phyloP scores from a whole-genome alignment of 2,113 vertebrate species.

The Sinocyclocheilus maitianheensis region DNA sequence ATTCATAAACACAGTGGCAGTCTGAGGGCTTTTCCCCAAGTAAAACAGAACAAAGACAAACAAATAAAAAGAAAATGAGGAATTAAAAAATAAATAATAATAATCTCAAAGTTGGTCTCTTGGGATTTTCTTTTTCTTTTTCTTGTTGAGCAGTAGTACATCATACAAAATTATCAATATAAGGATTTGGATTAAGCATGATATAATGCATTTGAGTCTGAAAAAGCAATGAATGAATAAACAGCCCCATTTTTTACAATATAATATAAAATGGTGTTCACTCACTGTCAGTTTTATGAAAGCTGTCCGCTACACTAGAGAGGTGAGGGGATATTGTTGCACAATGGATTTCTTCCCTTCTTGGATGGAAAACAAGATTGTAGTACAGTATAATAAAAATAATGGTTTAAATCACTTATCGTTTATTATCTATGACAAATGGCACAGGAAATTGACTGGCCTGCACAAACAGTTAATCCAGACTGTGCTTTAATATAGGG shows the following conservation, averaged over 20 bases:
- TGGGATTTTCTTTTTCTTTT: background rate
- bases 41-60: slow-evolving; percentile 25
- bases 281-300: background rate
- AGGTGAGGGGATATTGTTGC: background rate
- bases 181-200: background rate
- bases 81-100: background rate
- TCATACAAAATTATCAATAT: background rate
- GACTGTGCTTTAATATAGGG: background rate
- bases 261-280: background rate
- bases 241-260: background rate
- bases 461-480: background rate
- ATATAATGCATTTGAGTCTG: background rate
- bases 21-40: slow-evolving; percentile 44
- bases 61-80: slow-evolving; percentile 37
- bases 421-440: background rate
- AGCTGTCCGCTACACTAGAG: background rate
- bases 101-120: slow-evolving; percentile 2
- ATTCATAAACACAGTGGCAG: slow-evolving; percentile 30
- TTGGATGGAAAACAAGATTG: background rate
- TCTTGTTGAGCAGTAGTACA: background rate
- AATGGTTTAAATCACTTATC: background rate
- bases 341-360: background rate
- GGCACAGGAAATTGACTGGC: background rate
- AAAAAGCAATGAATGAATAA: background rate
- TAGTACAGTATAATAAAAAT: background rate